Evolutionary conservation across 2,113 vertebrate species (phyloP), one percentile per base, ranked within the genome.

Genomic region (Apeltes quadracus): DNA sequence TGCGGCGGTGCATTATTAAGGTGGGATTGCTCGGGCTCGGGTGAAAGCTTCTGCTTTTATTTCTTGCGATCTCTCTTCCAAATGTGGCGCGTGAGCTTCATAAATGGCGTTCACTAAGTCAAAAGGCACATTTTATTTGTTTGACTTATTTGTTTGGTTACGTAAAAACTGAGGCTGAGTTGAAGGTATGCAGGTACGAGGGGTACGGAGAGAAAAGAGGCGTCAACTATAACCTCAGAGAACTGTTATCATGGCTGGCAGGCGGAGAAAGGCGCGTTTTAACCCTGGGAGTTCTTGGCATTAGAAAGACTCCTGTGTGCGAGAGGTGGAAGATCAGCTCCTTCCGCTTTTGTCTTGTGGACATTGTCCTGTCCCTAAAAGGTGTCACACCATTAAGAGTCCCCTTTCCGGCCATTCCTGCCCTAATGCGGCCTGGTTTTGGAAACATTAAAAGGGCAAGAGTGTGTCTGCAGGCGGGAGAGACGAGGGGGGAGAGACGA

Each of bases 1-100:
- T 27, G 58, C n/a, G 15, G 2, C 1, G 39, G 58, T 68, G 78
- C 79, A 84, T 89, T 87, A 89, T 88, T 88, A 66, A 87, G 69
- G 72, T 76, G 82, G 56, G 51, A 63, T 72, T 75, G 61, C 38
- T 75, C 2, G 2, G 22, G 59, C 23, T 53, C 44, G 43, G 68
- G 44, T 18, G 53, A 65, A 76, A 10, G 69, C 62, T 71, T 61
- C 66, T 79, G 50, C 48, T 72, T 63, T 64, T 20, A 61, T 85
- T 76, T 46, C 54, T 67, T 63, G 38, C 16, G 27, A 50, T 78
- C 77, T 29, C 44, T 56, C 22, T 43, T 58, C 12, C 41, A 57
- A 84, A 69, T 50, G 12, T 32, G 18, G 16, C 43, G 54, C 57
- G 51, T 69, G 20, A 48, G 20, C 32, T 62, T 58, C 27, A 38